Evolutionary conservation across 2,888 invertebrate species (phyloP).

Genomic region (Acrocera orbiculus): DNA sequence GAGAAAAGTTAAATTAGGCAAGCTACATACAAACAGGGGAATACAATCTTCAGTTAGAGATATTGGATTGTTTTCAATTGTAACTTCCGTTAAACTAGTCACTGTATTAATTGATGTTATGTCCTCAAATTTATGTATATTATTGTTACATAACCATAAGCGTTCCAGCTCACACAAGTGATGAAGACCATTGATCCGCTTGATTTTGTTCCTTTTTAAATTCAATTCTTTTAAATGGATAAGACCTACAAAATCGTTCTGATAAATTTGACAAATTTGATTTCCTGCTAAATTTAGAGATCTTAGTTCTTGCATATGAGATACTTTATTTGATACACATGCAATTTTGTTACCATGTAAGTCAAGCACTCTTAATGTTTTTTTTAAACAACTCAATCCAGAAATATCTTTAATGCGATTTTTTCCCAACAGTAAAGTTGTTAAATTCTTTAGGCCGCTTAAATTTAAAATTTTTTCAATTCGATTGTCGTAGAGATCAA

Average conservation of each 20-base stretch:
- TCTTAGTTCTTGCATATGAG: constrained; percentile 58
- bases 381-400: constrained; percentile 22
- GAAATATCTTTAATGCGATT: constrained; percentile 42
- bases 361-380: constrained; percentile 75
- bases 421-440: constrained; percentile 80
- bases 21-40: constrained; percentile 62
- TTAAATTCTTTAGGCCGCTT: constrained; percentile 55
- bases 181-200: constrained; percentile 62
- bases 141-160: constrained; percentile 31
- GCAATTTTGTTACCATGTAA: constrained; percentile 81
- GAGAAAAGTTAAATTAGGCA: constrained; percentile 52
- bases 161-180: constrained; percentile 55
- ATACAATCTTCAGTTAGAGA: constrained; percentile 64
- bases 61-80: constrained; percentile 73
- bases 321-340: constrained; percentile 27
- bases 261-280: constrained; percentile 59
- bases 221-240: constrained; percentile 69
- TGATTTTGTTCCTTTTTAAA: constrained; percentile 67
- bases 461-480: constrained; percentile 70
- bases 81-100: constrained; percentile 58
- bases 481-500: constrained; percentile 90
- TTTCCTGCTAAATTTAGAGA: constrained; percentile 89
- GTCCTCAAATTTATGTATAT: constrained; percentile 60
- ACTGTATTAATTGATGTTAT: constrained; percentile 68
- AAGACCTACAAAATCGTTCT: constrained; percentile 61